These are phyloP conservation scores for Micromussa lordhowensis DNA, from an alignment of 92 coral and sea anemone species.

Conservation along the genomic window DNA sequence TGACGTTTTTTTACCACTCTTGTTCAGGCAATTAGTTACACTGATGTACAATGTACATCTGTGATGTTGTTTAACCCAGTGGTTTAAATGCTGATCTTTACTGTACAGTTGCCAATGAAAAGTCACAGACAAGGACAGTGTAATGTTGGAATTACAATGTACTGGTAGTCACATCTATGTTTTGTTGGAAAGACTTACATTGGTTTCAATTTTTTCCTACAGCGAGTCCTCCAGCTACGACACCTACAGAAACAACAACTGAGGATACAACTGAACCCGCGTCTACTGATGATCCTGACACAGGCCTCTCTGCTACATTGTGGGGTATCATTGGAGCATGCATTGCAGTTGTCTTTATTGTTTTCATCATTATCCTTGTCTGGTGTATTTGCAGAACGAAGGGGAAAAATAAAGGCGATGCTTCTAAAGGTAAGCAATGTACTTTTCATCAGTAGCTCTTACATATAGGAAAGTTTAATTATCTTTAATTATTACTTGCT, in stretches of 20 bases:
- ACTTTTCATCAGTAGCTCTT: not conserved
- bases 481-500: too few relatives aligned
- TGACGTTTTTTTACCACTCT: too few relatives aligned
- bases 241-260: not conserved
- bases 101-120: not conserved
- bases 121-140: not conserved
- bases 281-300: not conserved
- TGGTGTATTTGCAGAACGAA: slow-evolving; percentile 7
- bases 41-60: too few relatives aligned
- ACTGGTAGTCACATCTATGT: not conserved
- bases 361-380: slow-evolving; percentile 16
- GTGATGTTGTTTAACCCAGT: too few relatives aligned
- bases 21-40: too few relatives aligned
- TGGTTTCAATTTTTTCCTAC: not conserved
- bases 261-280: not conserved
- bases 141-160: not conserved
- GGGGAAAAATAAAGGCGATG: not conserved
- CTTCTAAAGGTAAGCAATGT: not conserved
- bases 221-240: not conserved
- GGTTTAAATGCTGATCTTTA: too few relatives aligned
- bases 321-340: slow-evolving; percentile 50
- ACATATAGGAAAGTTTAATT: not conserved
- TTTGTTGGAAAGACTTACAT: not conserved
- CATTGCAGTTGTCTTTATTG: slow-evolving; percentile 24
- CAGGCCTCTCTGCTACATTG: slow-evolving; percentile 2